Evolutionary conservation across 1,140 invertebrate genomes (phyloP).

Genomic region (Protaetia brevitarsis): DNA sequence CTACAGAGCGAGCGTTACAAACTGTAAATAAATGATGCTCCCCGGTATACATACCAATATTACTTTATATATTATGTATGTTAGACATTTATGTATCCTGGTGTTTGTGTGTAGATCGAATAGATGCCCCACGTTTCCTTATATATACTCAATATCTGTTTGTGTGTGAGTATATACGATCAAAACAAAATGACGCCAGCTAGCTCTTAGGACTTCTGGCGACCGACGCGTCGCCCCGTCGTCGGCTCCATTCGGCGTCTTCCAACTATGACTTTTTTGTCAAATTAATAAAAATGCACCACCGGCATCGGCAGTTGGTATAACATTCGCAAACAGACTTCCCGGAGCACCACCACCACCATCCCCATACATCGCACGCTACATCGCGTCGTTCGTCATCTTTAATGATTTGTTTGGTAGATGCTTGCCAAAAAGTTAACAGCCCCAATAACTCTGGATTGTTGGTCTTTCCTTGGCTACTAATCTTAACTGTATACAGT

Average conservation of each 20-base stretch:
- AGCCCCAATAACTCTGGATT: background rate
- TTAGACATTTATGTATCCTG: too few species aligned
- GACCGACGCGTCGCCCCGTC: slow-evolving; percentile 2
- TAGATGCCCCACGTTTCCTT: background rate
- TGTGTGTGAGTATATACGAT: too few species aligned
- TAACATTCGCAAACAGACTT: background rate
- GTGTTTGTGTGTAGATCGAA: background rate
- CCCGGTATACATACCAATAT: background rate
- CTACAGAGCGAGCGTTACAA: background rate
- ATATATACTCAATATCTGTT: too few species aligned
- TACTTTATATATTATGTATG: background rate
- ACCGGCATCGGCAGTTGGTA: background rate
- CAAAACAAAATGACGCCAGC: slow-evolving; percentile 13
- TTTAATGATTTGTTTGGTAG: background rate
- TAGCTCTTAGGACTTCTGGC: slow-evolving; percentile 8
- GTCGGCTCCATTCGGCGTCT: slow-evolving; percentile 4
- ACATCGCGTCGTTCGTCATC: background rate
- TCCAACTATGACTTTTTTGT: slow-evolving; percentile 8
- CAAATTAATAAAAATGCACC: slow-evolving; percentile 18
- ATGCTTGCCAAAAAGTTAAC: background rate
- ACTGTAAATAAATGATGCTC: background rate
- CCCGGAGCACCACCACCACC: too few species aligned
- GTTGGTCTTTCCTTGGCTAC: too few species aligned
- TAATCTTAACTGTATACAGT: too few species aligned
- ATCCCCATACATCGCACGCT: background rate